Evolutionary conservation across 2,888 invertebrate genomes (phyloP), one percentile per base, ranked within the genome.

Genomic region (Nomada flava): DNA sequence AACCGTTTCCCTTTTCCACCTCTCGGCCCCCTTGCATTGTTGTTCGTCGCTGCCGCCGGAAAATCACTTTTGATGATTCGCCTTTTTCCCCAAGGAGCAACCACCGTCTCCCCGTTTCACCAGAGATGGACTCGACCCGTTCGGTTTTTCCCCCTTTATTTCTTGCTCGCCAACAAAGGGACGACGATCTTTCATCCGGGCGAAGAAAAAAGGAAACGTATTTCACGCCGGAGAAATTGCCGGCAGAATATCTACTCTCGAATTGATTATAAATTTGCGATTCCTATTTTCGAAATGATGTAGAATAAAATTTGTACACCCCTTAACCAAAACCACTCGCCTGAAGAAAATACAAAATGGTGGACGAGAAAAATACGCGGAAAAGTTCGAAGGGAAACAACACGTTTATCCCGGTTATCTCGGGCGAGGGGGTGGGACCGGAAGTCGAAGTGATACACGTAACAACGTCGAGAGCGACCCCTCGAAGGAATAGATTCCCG

Each of bases 401-500:
- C 23, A 53, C 73, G 73, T 77, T 77, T 47, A 42, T 71, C 60
- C 44, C 18, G 36, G 62, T 68, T 78, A 75, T 79, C 63, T 69
- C 7, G 57, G 15, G 23, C 44, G 7, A 7, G 29, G 53, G 44
- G 11, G 26, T 18, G 50, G 42, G 11, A 29, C 50, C 71, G 79
- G 63, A 87, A 77, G 79, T 67, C 71, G 47, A 68, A 55, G 57
- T 84, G 80, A 82, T 69, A 63, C 72, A 73, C 79, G 77, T 80
- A 83, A 86, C 83, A 86, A 84, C 64, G 86, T 82, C 68, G 74
- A 81, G 75, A 76, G 78, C 76, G 50, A 63, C 76, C 26, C 36
- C 69, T 55, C 64, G 23, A 44, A 74, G 81, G 76, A 86, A 86
- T 86, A 81, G 85, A 83, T 85, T 83, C 83, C 55, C 82, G 82